Base-by-base conservation (phyloP, 2,888 invertebrate genomes). In the Cataglyphis cursor region DNA sequence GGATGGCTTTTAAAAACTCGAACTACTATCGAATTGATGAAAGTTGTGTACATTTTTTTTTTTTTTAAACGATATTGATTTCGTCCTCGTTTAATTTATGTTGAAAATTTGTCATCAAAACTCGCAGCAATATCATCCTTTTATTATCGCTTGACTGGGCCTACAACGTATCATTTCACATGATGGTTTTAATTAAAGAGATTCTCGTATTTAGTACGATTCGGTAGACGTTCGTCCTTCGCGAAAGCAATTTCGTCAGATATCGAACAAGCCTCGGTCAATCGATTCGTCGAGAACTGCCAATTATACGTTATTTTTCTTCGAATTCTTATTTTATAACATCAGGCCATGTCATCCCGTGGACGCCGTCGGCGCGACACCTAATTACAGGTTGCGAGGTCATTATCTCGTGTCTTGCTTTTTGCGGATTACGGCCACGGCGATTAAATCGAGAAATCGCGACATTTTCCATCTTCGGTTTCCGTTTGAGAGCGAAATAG, bases 181-280 rank as follows among this genome's bases (percentile, higher is more conserved):
- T 62, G 18, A 15, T 9, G 2, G 64, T 38, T 74, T 44, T 74
- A 74, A 62, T 74, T 74, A 74, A 62, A 74, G n/a, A 44, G 73
- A 15, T 38, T 57, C 31, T n/a, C 44, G 31, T n/a, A n/a, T 74
- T 62, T 74, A 62, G 5, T 31, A 51, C 62, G 41, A 62, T 44
- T 44, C 28, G 62, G 8, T n/a, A 62, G 62, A 35, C 35, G 9
- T 62, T 64, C 9, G 41, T 73, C 28, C 59, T 4, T 41, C 4
- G 64, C 44, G 44, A 44, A 41, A 44, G 31, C 44, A 62, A 74
- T 74, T 35, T 74, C 21, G 64, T 3, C 41, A 21, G 31, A 44
- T 74, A 62, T 64, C 65, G 74, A 21, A 44, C 38, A n/a, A 74
- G 24, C 21, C 31, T 44, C n/a, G 31, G 31, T 28, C 15, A 21